A percentile compares a stretch with the other conserved stretches of the same genome.
These are phyloP conservation scores for Neosilurus mollespiculum DNA, from an alignment of 2,797 vertebrate species.

Conservation along the genomic window DNA sequence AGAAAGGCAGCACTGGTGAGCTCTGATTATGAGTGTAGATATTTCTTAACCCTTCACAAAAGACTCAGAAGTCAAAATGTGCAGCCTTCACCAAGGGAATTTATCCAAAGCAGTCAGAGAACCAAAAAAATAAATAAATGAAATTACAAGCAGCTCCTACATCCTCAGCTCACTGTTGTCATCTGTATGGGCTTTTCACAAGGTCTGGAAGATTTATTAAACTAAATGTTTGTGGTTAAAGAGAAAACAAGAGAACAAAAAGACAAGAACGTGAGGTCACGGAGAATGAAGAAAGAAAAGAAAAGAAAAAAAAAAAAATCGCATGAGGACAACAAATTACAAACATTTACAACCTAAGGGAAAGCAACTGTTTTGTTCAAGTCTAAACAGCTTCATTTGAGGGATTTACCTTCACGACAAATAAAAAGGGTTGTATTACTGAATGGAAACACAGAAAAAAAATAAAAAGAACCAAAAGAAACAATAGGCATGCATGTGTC, in stretches of 20 bases:
- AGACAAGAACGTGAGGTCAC: background rate
- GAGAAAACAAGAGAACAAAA: background rate
- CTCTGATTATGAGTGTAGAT: background rate
- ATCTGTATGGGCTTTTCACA: conserved; percentile 3
- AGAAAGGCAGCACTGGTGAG: background rate
- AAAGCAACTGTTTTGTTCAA: conserved; percentile 18
- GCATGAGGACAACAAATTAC: conserved; percentile 15
- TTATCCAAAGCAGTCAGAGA: conserved; percentile 5
- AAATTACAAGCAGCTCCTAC: background rate
- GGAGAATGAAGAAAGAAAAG: background rate
- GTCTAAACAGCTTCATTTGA: conserved; percentile 17
- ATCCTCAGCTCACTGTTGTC: background rate
- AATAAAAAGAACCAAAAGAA: background rate
- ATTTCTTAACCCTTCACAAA: background rate
- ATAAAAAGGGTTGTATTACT: background rate
- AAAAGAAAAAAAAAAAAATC: background rate
- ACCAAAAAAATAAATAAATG: background rate
- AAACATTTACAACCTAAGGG: conserved; percentile 40
- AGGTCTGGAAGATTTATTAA: background rate
- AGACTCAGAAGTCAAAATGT: background rate
- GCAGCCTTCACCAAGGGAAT: background rate
- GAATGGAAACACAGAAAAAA: background rate
- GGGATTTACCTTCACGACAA: background rate
- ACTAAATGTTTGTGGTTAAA: background rate
- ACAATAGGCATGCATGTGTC: background rate